Percentiles rank a stretch among this genome's conserved stretches.
Evolutionary conservation across 2,797 vertebrate species (phyloP).

Genomic region (Adelosebastes latens): DNA sequence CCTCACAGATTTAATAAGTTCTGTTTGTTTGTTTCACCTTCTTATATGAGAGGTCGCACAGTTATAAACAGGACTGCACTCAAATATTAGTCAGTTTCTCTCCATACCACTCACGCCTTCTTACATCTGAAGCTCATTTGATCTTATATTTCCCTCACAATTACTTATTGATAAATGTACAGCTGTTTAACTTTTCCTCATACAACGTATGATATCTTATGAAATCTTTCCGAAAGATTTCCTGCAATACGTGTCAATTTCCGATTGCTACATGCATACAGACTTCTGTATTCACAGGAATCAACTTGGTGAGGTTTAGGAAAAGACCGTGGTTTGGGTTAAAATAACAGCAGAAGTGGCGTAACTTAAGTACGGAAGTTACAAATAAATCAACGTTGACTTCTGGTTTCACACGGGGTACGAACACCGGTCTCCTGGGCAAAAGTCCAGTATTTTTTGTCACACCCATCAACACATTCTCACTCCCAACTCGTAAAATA

Average conservation of each 20-base stretch:
- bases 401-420: too few species aligned
- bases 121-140: neutral
- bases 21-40: conserved; percentile 37
- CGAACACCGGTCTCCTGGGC: too few species aligned
- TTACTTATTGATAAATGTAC: neutral
- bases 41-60: conserved; percentile 8
- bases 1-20: conserved; percentile 46
- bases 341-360: neutral
- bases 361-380: neutral
- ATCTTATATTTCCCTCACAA: neutral
- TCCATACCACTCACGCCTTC: neutral
- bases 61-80: neutral
- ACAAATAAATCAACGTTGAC: too few species aligned
- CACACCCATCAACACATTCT: too few species aligned
- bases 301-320: neutral
- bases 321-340: neutral
- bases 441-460: too few species aligned
- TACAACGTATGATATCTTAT: too few species aligned
- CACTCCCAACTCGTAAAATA: too few species aligned
- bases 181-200: neutral
- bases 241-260: too few species aligned
- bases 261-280: too few species aligned
- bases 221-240: too few species aligned
- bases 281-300: neutral
- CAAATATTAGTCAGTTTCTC: neutral